These are phyloP conservation scores for Chascanopsetta lugubris DNA, from an alignment of 2,113 vertebrate genomes.

Conservation along the genomic window DNA sequence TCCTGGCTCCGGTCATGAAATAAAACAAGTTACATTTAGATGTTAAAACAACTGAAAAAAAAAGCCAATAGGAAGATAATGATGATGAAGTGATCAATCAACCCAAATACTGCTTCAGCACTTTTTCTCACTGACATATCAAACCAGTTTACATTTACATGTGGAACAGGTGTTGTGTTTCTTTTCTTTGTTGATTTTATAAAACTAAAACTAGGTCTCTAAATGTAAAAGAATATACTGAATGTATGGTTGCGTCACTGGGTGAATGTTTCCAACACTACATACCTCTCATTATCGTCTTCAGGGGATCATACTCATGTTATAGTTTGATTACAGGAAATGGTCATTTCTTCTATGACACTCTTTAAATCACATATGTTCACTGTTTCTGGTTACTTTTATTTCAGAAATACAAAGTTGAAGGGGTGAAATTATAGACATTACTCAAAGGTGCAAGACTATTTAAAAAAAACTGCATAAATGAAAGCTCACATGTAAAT, in stretches of 20 bases:
- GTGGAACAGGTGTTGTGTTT: constrained; percentile 7
- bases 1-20: neutral
- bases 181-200: neutral
- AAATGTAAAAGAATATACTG: neutral
- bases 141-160: constrained; percentile 17
- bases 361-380: neutral
- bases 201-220: neutral
- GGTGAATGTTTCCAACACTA: constrained; percentile 32
- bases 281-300: constrained; percentile 9
- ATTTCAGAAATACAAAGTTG: no score
- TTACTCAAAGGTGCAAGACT: no score
- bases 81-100: neutral
- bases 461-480: no score
- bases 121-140: neutral
- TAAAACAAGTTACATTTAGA: neutral
- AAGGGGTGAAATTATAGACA: no score
- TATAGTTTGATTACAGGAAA: neutral
- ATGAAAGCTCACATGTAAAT: no score
- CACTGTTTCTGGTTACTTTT: neutral
- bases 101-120: neutral
- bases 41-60: neutral
- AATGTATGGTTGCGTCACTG: neutral
- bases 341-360: neutral
- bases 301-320: neutral
- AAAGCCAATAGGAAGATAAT: neutral